Evolutionary conservation across 2,113 vertebrate genomes (phyloP).

Genomic region (Pangasianodon hypophthalmus): DNA sequence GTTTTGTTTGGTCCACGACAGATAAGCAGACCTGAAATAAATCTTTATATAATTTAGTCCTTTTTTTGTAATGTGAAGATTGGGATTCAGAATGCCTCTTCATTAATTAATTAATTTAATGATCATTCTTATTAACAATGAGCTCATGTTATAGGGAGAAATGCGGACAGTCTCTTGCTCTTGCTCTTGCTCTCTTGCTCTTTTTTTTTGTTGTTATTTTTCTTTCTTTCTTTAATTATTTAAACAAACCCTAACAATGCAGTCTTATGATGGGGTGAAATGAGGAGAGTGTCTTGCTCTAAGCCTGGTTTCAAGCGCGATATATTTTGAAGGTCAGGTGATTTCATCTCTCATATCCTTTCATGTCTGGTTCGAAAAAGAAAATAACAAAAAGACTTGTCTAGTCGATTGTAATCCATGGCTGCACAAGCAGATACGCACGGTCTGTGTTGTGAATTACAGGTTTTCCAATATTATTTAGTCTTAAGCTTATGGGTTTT

Average conservation of each 20-base stretch:
- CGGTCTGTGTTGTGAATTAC: background rate
- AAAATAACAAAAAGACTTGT: background rate
- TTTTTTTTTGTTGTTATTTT: background rate
- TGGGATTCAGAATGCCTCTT: too few relatives aligned
- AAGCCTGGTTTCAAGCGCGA: background rate
- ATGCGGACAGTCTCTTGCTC: background rate
- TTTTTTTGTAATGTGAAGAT: too few relatives aligned
- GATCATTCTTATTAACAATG: background rate
- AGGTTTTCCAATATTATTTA: background rate
- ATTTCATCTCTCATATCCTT: conserved; percentile 22
- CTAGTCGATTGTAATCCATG: background rate
- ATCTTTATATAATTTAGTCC: background rate
- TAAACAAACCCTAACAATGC: background rate
- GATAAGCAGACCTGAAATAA: too few relatives aligned
- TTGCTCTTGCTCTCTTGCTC: background rate
- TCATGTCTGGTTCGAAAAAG: background rate
- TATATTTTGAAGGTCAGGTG: conserved; percentile 28
- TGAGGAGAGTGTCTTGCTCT: background rate
- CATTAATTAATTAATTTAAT: too few relatives aligned
- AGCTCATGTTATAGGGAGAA: background rate
- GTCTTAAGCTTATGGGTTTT: background rate
- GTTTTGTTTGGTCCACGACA: background rate
- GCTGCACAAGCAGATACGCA: background rate
- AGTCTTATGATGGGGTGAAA: background rate
- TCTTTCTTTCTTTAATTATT: background rate